Evolutionary conservation across 2,113 vertebrate species (phyloP).

Genomic region (Pseudorectes ferrugineus): DNA sequence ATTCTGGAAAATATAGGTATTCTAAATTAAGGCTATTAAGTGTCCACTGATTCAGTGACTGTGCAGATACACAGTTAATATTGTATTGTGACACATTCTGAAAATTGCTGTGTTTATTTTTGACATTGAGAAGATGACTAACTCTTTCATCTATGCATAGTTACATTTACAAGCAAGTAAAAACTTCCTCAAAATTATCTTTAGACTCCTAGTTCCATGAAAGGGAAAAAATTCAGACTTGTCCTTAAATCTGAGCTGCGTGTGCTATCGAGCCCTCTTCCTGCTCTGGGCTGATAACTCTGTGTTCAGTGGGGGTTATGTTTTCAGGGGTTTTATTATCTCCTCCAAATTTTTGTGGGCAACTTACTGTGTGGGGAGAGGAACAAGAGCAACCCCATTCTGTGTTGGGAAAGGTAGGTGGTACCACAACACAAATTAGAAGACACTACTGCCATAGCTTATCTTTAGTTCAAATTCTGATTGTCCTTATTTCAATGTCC

Average conservation of each 20-base stretch:
- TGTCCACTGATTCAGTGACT: neutral
- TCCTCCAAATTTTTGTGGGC: neutral
- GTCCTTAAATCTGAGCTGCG: neutral
- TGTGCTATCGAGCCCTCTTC: neutral
- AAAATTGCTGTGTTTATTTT: constrained; percentile 52
- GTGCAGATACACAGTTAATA: constrained; percentile 18
- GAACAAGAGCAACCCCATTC: neutral
- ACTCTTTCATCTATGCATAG: constrained; percentile 31
- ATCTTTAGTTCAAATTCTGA: neutral
- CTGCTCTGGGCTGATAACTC: neutral
- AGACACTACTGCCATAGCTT: neutral
- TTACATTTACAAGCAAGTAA: constrained; percentile 23
- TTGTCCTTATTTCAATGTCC: neutral
- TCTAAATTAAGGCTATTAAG: constrained; percentile 7
- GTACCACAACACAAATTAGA: neutral
- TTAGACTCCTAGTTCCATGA: constrained; percentile 15
- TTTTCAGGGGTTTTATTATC: neutral
- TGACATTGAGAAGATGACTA: constrained; percentile 53
- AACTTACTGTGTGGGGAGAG: neutral
- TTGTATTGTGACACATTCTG: constrained; percentile 51
- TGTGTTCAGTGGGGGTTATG: neutral
- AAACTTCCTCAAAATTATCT: constrained; percentile 40
- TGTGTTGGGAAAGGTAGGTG: neutral
- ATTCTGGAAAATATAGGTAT: neutral
- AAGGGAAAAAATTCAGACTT: constrained; percentile 26